A percentile compares a stretch with the other conserved stretches of the same genome.
Conservation (phyloP, 2,797 vertebrate genomes). For the Hippoglossus hippoglossus region DNA sequence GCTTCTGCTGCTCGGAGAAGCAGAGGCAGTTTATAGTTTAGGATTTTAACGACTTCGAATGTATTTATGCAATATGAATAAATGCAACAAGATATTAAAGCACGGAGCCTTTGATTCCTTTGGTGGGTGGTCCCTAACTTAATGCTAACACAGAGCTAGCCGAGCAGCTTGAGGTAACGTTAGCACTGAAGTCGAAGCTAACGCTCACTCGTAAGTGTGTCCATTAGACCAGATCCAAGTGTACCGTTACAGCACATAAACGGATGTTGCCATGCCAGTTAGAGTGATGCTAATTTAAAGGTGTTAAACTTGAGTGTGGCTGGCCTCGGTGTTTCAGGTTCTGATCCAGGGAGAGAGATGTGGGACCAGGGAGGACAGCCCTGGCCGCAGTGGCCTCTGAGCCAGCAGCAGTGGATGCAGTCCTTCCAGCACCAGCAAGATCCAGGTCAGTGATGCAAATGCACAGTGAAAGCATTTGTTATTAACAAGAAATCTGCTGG, state of each 20-base stretch:
- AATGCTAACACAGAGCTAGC: conserved; percentile 1
- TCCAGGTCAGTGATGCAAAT: conserved; percentile 87
- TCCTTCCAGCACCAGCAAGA: conserved; percentile 99
- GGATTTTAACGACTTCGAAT: background rate
- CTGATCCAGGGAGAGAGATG: conserved; percentile 83
- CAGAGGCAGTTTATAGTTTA: background rate
- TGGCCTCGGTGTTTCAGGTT: conserved; percentile 45
- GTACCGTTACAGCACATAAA: background rate
- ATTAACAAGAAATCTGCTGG: background rate
- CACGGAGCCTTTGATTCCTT: fast-evolving
- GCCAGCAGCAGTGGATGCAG: conserved; percentile 99
- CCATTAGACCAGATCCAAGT: background rate
- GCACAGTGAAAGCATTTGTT: background rate
- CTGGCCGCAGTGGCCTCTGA: conserved; percentile 99
- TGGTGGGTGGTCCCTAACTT: too few species aligned
- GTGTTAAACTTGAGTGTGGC: background rate
- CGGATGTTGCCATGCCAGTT: background rate
- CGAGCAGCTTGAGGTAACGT: conserved; percentile 7
- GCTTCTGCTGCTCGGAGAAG: conserved; percentile 16
- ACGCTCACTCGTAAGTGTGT: background rate
- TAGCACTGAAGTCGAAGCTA: conserved; percentile 31
- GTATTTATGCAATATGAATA: conserved; percentile 1
- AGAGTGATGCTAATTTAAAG: background rate
- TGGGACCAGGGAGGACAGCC: conserved; percentile 99
- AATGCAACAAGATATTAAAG: too few species aligned